These are phyloP conservation scores for Microctenopoma steveboyesi DNA, from an alignment of 2,797 vertebrate genomes.

Conservation along the genomic window DNA sequence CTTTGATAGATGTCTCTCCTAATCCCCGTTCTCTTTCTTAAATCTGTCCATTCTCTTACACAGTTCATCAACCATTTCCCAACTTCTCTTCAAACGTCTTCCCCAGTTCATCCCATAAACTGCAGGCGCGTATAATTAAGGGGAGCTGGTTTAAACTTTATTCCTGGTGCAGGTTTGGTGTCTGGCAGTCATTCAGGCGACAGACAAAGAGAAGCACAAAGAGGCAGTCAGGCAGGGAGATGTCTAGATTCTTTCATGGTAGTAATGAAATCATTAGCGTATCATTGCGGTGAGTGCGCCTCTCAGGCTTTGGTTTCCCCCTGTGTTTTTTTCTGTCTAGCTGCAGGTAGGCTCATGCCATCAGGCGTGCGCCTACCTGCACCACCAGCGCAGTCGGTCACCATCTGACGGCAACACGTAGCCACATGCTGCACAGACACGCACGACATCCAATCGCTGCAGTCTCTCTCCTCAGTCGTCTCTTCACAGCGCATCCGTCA, in stretches of 20 bases:
- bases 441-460: slow-evolving; percentile 32
- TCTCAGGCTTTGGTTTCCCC: slow-evolving; percentile 52
- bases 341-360: slow-evolving; percentile 61
- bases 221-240: slow-evolving; percentile 27
- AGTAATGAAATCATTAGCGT: slow-evolving; percentile 60
- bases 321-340: slow-evolving; percentile 34
- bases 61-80: slow-evolving; percentile 27
- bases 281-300: slow-evolving; percentile 48
- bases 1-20: slow-evolving; percentile 57
- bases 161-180: slow-evolving; percentile 39
- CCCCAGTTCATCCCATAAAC: slow-evolving; percentile 31
- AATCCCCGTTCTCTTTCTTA: slow-evolving; percentile 7
- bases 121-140: slow-evolving; percentile 43
- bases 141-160: slow-evolving; percentile 25
- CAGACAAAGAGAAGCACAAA: slow-evolving; percentile 34
- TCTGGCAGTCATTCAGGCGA: slow-evolving; percentile 50
- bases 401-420: slow-evolving; percentile 43
- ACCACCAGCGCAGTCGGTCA: slow-evolving; percentile 11
- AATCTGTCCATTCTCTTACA: slow-evolving; percentile 4
- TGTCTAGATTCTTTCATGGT: slow-evolving; percentile 3
- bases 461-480: slow-evolving; percentile 12
- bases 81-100: slow-evolving; percentile 42
- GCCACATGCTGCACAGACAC: slow-evolving; percentile 33
- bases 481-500: slow-evolving; percentile 52
- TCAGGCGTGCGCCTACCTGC: too few species aligned